These are phyloP conservation scores for Saguinus imperator DNA, from an alignment of 2,113 vertebrate species.

Conservation along the genomic window DNA sequence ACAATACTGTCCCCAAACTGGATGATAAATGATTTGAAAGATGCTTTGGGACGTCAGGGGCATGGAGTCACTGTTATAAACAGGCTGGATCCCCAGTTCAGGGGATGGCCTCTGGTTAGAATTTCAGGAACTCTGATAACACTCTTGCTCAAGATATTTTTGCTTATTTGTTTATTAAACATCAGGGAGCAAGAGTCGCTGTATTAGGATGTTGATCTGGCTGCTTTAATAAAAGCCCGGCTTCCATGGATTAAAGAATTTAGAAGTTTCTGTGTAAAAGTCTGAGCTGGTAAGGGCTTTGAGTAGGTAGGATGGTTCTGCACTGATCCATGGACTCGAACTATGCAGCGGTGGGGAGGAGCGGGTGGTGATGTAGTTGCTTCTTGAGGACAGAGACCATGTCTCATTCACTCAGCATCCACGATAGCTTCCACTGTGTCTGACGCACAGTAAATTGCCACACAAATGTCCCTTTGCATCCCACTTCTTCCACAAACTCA, in stretches of 20 bases:
- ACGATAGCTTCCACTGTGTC: background rate
- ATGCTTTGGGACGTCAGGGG: background rate
- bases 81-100: background rate
- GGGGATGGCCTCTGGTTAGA: background rate
- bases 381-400: background rate
- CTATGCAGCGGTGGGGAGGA: rapidly evolving
- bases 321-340: background rate
- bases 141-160: background rate
- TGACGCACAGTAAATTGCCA: background rate
- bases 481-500: background rate
- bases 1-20: background rate
- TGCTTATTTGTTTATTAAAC: background rate
- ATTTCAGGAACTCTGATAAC: background rate
- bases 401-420: background rate
- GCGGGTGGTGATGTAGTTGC: background rate
- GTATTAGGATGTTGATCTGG: background rate
- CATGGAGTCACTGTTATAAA: background rate
- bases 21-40: background rate
- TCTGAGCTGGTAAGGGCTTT: background rate
- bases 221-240: background rate
- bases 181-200: background rate
- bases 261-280: background rate
- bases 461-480: too few relatives aligned
- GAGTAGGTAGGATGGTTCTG: background rate
- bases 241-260: background rate